phyloP scores from a whole-genome alignment of 2,888 invertebrate genomes.

The Hypselothyrea guttata region DNA sequence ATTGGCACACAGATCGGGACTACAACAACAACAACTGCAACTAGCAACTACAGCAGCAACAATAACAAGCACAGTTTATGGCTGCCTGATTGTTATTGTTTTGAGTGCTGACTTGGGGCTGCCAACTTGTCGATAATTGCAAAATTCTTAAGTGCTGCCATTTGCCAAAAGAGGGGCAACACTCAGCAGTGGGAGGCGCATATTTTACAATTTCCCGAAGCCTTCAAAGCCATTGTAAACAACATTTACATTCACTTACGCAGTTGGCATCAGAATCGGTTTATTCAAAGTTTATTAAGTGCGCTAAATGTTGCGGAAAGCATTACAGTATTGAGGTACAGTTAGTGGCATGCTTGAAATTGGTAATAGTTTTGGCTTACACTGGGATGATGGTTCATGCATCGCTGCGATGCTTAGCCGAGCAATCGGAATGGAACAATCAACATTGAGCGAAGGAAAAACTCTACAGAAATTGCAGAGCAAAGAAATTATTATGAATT shows the following conservation, averaged over 20 bases:
- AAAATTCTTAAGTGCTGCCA: conserved; percentile 59
- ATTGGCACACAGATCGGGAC: conserved; percentile 58
- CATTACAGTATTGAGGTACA: conserved; percentile 31
- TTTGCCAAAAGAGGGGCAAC: conserved; percentile 27
- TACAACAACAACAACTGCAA: conserved; percentile 9
- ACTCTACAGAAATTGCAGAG: background rate
- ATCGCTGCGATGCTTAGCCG: conserved; percentile 32
- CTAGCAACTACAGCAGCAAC: conserved; percentile 5
- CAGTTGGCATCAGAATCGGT: conserved; percentile 7
- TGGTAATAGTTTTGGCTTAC: background rate
- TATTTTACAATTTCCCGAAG: conserved; percentile 28
- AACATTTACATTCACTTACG: conserved; percentile 18
- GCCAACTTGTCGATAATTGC: conserved; percentile 65
- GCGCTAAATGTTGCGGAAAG: conserved; percentile 51
- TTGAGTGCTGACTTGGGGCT: conserved; percentile 21
- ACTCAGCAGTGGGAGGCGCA: background rate
- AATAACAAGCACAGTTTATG: conserved; percentile 35
- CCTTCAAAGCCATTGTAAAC: conserved; percentile 27
- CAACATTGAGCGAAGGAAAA: background rate
- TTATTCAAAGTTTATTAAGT: conserved; percentile 9
- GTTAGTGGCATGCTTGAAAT: conserved; percentile 23
- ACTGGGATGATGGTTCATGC: conserved; percentile 41
- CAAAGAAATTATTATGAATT: too few relatives aligned
- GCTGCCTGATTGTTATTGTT: conserved; percentile 7
- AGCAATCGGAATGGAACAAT: conserved; percentile 27